Conservation (phyloP, 1,140 invertebrate genomes). For the Cyphomyrmex costatus region DNA sequence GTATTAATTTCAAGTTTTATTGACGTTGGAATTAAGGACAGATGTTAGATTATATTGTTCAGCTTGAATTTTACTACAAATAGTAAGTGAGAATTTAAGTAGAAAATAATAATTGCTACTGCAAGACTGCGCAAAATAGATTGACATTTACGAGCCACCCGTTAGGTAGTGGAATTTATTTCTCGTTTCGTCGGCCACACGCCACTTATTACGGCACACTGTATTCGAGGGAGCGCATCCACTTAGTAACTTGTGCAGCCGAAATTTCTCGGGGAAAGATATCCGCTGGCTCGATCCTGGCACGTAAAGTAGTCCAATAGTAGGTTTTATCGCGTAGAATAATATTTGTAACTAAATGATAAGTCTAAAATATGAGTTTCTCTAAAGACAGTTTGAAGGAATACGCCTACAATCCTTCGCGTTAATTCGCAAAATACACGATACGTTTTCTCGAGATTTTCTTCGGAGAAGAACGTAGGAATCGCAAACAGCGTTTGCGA, state of each 20-base stretch:
- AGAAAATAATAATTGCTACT: conserved; percentile 16
- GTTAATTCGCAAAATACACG: not conserved
- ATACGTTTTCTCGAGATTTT: conserved; percentile 9
- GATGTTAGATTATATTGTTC: not conserved
- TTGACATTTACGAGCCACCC: conserved; percentile 26
- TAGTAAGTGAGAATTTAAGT: not conserved
- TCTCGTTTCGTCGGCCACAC: conserved; percentile 54
- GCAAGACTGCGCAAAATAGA: not conserved
- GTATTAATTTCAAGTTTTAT: no score
- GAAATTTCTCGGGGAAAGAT: conserved; percentile 50
- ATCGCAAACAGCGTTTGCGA: not conserved
- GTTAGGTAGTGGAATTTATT: conserved; percentile 60
- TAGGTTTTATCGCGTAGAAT: not conserved
- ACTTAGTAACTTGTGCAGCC: conserved; percentile 58
- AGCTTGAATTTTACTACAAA: not conserved
- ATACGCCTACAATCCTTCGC: conserved; percentile 28
- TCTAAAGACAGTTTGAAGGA: conserved; percentile 26
- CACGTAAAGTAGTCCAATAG: conserved; percentile 57
- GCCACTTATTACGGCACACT: conserved; percentile 47
- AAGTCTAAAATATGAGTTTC: conserved; percentile 4
- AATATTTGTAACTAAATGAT: conserved; percentile 35
- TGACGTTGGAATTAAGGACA: not conserved
- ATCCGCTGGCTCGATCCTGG: conserved; percentile 30
- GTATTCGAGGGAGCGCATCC: conserved; percentile 52
- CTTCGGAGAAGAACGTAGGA: not conserved